Conservation (phyloP, 1,140 invertebrate species). For the Thaumetopoea pityocampa region DNA sequence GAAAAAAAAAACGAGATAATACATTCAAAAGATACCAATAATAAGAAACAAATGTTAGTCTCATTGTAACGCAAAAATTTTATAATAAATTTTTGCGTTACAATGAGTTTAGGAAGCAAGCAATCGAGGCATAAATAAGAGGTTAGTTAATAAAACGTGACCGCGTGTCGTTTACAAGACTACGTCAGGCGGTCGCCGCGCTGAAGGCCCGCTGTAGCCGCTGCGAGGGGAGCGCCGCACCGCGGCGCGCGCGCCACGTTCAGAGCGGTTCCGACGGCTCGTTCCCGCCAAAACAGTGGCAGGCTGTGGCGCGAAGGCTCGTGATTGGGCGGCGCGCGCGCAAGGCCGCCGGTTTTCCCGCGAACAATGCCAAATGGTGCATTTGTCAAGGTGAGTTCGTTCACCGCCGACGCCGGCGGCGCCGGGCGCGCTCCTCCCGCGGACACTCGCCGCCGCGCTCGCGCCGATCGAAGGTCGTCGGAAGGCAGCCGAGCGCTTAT, state of each 20-base stretch:
- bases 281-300: slow-evolving; percentile 70
- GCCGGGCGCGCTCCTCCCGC: slow-evolving; percentile 47
- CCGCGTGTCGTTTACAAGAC: slow-evolving; percentile 30
- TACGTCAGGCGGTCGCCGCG: slow-evolving; percentile 37
- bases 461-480: slow-evolving; percentile 64
- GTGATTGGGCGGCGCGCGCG: slow-evolving; percentile 60
- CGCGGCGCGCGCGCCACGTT: slow-evolving; percentile 26
- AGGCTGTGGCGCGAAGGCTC: slow-evolving; percentile 68
- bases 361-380: slow-evolving; percentile 75
- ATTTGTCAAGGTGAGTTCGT: slow-evolving; percentile 76
- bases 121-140: too few species aligned
- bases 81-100: too few species aligned
- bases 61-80: too few species aligned
- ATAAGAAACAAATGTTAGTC: too few species aligned
- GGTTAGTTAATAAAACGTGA: slow-evolving; percentile 8
- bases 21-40: too few species aligned
- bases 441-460: slow-evolving; percentile 31
- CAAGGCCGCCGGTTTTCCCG: slow-evolving; percentile 75
- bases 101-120: too few species aligned
- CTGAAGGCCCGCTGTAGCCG: slow-evolving; percentile 49
- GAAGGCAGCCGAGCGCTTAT: slow-evolving; percentile 50
- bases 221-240: slow-evolving; percentile 33
- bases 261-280: slow-evolving; percentile 31
- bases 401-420: slow-evolving; percentile 69
- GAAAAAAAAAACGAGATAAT: too few species aligned